phyloP scores from a whole-genome alignment of 2,797 vertebrate genomes.

The Anolis apletophallus region DNA sequence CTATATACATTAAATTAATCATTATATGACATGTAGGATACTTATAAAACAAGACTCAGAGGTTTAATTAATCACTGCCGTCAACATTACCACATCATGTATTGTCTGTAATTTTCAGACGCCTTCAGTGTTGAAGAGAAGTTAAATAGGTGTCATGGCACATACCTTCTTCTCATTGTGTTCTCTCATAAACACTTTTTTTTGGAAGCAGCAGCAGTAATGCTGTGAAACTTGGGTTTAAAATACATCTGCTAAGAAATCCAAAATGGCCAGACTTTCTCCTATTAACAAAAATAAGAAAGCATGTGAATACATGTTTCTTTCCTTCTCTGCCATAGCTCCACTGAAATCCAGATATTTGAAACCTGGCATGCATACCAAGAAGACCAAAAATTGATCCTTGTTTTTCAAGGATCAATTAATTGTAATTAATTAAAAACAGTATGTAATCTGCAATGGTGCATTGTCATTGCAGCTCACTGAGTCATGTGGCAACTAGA shows the following conservation, averaged over 20 bases:
- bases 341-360: no score
- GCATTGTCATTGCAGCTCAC: no score
- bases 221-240: background rate
- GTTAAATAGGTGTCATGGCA: background rate
- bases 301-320: no score
- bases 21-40: conserved; percentile 33
- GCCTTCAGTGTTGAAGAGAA: conserved; percentile 1
- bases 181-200: background rate
- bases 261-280: background rate
- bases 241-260: conserved; percentile 1
- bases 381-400: no score
- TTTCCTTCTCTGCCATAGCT: no score
- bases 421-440: no score
- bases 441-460: no score
- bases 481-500: no score
- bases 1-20: conserved; percentile 26
- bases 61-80: conserved; percentile 18
- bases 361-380: no score
- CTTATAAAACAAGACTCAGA: conserved; percentile 17
- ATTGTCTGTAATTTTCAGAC: conserved; percentile 27
- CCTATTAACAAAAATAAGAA: no score
- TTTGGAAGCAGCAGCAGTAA: background rate
- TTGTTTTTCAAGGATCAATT: no score
- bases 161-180: background rate
- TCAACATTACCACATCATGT: background rate